Percentiles rank a stretch among this genome's conserved stretches.
Conservation (phyloP, 2,113 vertebrate genomes). For the Melanerpes formicivorus region DNA sequence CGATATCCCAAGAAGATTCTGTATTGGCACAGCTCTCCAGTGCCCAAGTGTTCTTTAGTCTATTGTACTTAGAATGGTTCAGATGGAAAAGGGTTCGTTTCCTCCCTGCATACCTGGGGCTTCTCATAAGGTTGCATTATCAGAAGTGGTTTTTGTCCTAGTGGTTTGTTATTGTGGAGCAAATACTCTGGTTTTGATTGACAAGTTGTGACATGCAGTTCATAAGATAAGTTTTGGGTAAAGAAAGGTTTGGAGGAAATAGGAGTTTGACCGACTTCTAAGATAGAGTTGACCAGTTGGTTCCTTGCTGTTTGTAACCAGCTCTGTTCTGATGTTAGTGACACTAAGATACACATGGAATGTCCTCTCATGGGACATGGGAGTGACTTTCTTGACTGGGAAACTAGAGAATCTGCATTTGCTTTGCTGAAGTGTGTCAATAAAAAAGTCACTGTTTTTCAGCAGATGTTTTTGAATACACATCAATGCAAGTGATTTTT, state of each 20-base stretch:
- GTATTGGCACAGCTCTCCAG: not conserved
- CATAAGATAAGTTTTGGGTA: not conserved
- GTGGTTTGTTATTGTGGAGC: not conserved
- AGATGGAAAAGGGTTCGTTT: not conserved
- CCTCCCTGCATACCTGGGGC: not conserved
- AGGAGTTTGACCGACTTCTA: not conserved
- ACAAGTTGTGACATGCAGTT: not conserved
- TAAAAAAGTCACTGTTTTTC: not conserved
- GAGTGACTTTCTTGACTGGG: not conserved
- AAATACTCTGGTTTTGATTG: not conserved
- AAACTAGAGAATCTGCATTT: not conserved
- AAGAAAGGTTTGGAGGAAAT: not conserved
- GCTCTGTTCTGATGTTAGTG: not conserved
- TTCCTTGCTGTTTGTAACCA: not conserved
- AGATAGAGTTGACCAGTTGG: not conserved
- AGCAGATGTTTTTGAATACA: not conserved
- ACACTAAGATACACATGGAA: not conserved
- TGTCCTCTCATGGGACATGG: not conserved
- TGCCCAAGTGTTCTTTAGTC: not conserved
- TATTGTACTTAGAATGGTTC: not conserved
- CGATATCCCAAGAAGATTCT: not conserved
- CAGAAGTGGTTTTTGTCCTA: not conserved
- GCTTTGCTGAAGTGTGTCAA: not conserved
- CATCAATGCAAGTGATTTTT: not conserved
- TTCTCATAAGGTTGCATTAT: not conserved